A percentile compares a stretch with the other conserved stretches of the same genome.
These are phyloP conservation scores for Crocodylus rhombifer DNA, from an alignment of 2,797 vertebrate species.

Conservation along the genomic window DNA sequence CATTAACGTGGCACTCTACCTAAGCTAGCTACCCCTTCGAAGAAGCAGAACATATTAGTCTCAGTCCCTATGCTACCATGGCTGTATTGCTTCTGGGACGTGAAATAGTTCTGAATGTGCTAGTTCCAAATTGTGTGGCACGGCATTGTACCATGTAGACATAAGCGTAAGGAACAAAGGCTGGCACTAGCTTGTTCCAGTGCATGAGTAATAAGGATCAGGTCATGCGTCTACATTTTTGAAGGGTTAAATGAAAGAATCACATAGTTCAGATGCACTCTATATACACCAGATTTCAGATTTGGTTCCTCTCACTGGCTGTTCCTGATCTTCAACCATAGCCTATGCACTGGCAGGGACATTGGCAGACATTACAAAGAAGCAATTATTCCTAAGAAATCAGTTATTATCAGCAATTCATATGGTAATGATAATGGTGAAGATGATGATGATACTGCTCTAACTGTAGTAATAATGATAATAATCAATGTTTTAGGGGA, in stretches of 20 bases:
- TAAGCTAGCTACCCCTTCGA: no score
- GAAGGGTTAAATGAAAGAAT: conserved; percentile 19
- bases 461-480: conserved; percentile 59
- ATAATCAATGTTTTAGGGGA: conserved; percentile 67
- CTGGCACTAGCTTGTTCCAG: not conserved
- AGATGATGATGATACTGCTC: conserved; percentile 70
- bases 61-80: no score
- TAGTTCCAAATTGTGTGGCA: no score
- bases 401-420: conserved; percentile 75
- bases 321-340: conserved; percentile 48
- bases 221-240: not conserved
- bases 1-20: no score
- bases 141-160: no score
- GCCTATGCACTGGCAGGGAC: conserved; percentile 39
- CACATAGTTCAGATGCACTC: conserved; percentile 18
- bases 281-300: not conserved
- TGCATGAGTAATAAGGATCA: not conserved
- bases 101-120: no score
- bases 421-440: conserved; percentile 72
- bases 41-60: no score
- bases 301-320: conserved; percentile 29
- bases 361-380: conserved; percentile 67
- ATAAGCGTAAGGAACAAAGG: not conserved
- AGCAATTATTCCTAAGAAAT: conserved; percentile 73
- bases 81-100: no score